A percentile compares a stretch with the other conserved stretches of the same genome.
phyloP scores from a whole-genome alignment of 2,888 invertebrate genomes.

The Tipula helvola region DNA sequence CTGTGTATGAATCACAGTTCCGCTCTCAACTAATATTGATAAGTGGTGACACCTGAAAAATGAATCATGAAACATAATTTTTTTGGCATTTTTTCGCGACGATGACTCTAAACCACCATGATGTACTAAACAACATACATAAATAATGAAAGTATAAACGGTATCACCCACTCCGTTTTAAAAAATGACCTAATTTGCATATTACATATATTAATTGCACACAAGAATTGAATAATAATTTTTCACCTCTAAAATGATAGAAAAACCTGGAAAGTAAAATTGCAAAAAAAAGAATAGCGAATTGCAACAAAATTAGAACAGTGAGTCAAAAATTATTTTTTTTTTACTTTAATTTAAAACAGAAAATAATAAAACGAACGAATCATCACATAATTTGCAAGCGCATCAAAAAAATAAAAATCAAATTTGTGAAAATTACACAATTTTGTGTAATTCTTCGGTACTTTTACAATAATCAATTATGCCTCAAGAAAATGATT shows the following conservation, averaged over 20 bases:
- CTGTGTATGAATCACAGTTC: background rate
- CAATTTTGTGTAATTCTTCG: background rate
- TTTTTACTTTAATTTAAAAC: background rate
- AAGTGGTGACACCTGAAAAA: background rate
- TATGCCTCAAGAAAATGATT: background rate
- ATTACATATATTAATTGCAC: background rate
- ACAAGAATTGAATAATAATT: background rate
- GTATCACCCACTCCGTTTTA: background rate
- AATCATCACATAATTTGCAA: background rate
- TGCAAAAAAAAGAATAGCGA: background rate
- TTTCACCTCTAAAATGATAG: background rate
- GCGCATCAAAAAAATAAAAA: background rate
- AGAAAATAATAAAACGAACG: background rate
- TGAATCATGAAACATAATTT: background rate
- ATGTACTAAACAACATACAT: background rate
- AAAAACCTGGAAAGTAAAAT: background rate
- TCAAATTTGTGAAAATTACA: background rate
- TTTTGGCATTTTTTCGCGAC: background rate
- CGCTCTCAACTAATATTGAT: background rate
- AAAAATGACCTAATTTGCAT: background rate
- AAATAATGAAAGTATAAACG: background rate
- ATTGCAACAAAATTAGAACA: background rate
- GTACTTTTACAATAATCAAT: too few relatives aligned
- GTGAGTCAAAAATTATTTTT: background rate
- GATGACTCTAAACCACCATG: background rate